These are phyloP conservation scores for Peromyscus eremicus DNA, from an alignment of 2,797 vertebrate genomes.

Conservation along the genomic window DNA sequence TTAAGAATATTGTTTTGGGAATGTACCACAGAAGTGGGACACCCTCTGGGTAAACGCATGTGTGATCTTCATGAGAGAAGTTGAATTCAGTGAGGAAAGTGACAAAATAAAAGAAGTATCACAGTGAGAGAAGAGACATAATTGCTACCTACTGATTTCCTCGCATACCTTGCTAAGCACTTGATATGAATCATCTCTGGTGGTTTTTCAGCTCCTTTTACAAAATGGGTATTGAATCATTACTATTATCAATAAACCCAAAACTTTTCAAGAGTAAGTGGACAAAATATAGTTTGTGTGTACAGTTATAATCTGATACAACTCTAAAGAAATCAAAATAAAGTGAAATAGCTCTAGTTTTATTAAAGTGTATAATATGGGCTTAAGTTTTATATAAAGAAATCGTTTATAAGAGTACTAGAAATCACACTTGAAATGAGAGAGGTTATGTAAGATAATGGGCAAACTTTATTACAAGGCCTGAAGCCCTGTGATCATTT, in stretches of 20 bases:
- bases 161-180: background rate
- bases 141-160: background rate
- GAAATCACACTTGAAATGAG: background rate
- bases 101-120: background rate
- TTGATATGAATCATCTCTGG: background rate
- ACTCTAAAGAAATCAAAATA: constrained; percentile 12
- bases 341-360: background rate
- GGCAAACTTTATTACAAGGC: background rate
- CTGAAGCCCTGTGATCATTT: background rate
- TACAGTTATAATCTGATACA: background rate
- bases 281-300: background rate
- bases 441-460: background rate
- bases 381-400: constrained; percentile 20
- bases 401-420: background rate
- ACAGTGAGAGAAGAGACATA: background rate
- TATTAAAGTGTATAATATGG: background rate
- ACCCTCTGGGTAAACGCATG: constrained; percentile 18
- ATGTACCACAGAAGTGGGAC: background rate
- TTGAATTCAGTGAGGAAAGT: background rate
- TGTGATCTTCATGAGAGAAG: constrained; percentile 3
- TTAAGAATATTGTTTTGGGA: constrained; percentile 4
- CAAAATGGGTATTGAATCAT: background rate
- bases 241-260: background rate
- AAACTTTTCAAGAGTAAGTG: background rate
- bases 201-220: background rate